Percentiles rank a stretch among this genome's conserved stretches.
Evolutionary conservation across 2,113 vertebrate genomes (phyloP).

Genomic region (Taurulus bubalis): DNA sequence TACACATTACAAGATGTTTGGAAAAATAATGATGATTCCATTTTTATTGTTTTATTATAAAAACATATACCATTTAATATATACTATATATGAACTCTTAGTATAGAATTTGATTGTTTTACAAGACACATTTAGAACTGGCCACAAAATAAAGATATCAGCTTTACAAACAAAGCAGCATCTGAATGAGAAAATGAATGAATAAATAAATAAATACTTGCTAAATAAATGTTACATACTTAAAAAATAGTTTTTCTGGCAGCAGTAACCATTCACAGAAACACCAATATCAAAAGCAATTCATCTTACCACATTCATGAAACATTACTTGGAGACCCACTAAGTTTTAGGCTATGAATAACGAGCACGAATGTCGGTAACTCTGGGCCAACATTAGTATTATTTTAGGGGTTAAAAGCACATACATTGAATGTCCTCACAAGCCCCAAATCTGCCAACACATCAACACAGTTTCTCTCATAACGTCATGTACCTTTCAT

Average conservation of each 20-base stretch:
- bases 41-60: constrained; percentile 80
- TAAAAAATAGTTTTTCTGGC: constrained; percentile 48
- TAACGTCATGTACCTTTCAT: not conserved
- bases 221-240: constrained; percentile 65
- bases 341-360: constrained; percentile 42
- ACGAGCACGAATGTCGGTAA: constrained; percentile 22
- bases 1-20: constrained; percentile 51
- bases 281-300: constrained; percentile 65
- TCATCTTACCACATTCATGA: constrained; percentile 66
- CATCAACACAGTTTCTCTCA: constrained; percentile 10
- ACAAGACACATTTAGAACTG: constrained; percentile 72
- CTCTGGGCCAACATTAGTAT: constrained; percentile 1
- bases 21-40: constrained; percentile 80
- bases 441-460: constrained; percentile 31
- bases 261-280: constrained; percentile 71
- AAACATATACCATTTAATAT: constrained; percentile 84
- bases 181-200: constrained; percentile 53
- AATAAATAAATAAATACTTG: constrained; percentile 64
- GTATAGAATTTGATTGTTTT: constrained; percentile 76
- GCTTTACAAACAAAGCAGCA: constrained; percentile 80
- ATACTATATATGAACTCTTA: constrained; percentile 60
- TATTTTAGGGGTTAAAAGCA: constrained; percentile 23
- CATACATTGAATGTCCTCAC: constrained; percentile 2
- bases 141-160: constrained; percentile 76
- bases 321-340: constrained; percentile 58